These are phyloP conservation scores for Haliclona indistincta DNA, from an alignment of 37 sponge, comb jelly and placozoan species.

Conservation along the genomic window DNA sequence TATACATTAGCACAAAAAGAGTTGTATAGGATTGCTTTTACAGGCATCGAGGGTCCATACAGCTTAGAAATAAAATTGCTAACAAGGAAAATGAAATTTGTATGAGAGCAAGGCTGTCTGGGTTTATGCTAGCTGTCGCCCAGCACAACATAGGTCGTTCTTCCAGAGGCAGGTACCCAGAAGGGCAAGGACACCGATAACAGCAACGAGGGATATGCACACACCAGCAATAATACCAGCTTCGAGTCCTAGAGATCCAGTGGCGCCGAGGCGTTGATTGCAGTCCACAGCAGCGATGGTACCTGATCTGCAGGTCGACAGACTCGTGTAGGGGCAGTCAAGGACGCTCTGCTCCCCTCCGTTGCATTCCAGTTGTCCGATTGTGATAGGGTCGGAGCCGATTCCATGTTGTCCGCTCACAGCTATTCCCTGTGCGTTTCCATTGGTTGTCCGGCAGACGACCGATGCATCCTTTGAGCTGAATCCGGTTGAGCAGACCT, in stretches of 20 bases:
- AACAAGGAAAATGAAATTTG: no score
- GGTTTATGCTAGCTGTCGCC: not conserved
- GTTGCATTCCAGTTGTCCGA: constrained; percentile 6
- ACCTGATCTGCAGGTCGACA: constrained; percentile 1
- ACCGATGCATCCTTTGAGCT: constrained; percentile 21
- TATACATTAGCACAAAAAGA: no score
- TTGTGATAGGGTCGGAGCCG: not conserved
- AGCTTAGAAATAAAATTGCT: no score
- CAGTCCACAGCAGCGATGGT: constrained; percentile 11
- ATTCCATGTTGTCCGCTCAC: constrained; percentile 2
- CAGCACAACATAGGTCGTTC: constrained; percentile 40
- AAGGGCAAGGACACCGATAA: constrained; percentile 45
- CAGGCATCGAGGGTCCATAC: no score
- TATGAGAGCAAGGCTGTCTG: no score
- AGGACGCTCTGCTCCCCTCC: constrained; percentile 14
- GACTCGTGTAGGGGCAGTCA: not conserved
- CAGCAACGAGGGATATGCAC: constrained; percentile 23
- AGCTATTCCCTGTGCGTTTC: not conserved
- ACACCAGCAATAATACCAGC: constrained; percentile 64
- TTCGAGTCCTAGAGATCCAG: constrained; percentile 54
- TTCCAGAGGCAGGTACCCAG: constrained; percentile 58
- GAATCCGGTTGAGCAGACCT: constrained; percentile 35
- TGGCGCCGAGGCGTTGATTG: constrained; percentile 10
- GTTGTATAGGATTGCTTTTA: no score
- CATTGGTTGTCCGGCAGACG: constrained; percentile 12